Evolutionary conservation across 2,113 vertebrate genomes (phyloP), one percentile per base, ranked within the genome.

Genomic region (Cephalopterus ornatus): DNA sequence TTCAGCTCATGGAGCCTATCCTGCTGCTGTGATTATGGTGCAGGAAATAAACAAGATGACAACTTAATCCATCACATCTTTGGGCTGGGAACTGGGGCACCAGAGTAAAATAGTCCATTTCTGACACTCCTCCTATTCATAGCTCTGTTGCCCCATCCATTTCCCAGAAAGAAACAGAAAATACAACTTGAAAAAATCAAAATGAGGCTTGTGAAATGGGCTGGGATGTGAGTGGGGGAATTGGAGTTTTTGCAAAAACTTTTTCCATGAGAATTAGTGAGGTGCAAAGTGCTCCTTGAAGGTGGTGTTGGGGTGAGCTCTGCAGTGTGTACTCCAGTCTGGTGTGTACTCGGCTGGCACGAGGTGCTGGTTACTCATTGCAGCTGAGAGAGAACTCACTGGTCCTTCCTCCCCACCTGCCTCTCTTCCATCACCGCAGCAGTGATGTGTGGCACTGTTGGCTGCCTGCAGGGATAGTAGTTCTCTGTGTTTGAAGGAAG

Each of bases 41-140:
- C 85, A 94, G 93, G 93, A 97, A 94, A 93, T 82, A 94, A 96
- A 91, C 83, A 92, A 19, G 37, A 58, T 96, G 88, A 83, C 79
- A 72, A 4, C 47, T 18, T 81, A 12, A 88, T 87, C 71, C 28
- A 42, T 94, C 89, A 58, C 3, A 2, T n/a, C 80, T 93, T 56
- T 42, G 70, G 61, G 39, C 56, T 94, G 88, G 44, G 86, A 96
- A 91, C 65, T 84, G 85, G 88, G 68, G 22, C 80, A 72, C 44
- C 79, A 23, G 47, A 42, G 30, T 9, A 18, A 44, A 52, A 63
- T 11, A 71, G 33, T 56, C 33, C 17, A 4, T 78, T 86, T 67
- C 65, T 95, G 76, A 14, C 9, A 10, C 10, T 50, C 39, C 32
- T 47, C 11, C 59, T 42, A 0, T 59, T 55, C n/a, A n/a, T 52